Conservation (phyloP, 1,140 invertebrate genomes). For the Tetramorium parvispinum region DNA sequence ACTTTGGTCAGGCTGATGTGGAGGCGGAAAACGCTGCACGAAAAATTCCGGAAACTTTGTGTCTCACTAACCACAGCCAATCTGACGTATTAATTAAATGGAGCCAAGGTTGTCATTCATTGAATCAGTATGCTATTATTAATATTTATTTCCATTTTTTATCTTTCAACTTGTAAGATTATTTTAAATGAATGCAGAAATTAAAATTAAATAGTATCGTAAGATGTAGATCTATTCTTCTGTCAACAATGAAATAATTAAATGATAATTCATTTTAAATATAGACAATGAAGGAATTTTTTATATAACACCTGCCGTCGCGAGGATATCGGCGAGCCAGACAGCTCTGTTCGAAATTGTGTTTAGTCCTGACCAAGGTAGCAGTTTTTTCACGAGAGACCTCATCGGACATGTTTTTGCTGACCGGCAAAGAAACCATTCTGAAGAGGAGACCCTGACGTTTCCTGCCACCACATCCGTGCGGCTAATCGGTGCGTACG, state of each 20-base stretch:
- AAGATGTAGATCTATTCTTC: not conserved
- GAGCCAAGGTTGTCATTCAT: conserved; percentile 71
- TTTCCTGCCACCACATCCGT: conserved; percentile 69
- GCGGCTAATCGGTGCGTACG: conserved; percentile 72
- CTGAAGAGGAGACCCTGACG: not conserved
- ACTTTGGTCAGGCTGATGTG: conserved; percentile 70
- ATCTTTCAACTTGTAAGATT: not conserved
- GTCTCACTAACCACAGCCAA: conserved; percentile 74
- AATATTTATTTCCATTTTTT: not conserved
- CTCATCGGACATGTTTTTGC: conserved; percentile 65
- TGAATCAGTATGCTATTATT: not conserved
- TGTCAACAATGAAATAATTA: not conserved
- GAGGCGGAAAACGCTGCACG: conserved; percentile 42
- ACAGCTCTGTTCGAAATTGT: conserved; percentile 76
- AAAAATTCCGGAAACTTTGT: conserved; percentile 66
- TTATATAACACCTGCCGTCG: conserved; percentile 63
- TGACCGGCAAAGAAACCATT: not conserved
- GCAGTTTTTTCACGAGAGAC: conserved; percentile 68
- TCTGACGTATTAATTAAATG: conserved; percentile 70
- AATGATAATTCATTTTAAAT: not conserved
- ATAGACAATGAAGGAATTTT: conserved; percentile 73
- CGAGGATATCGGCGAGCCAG: conserved; percentile 51
- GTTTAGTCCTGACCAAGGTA: conserved; percentile 69
- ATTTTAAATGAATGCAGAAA: not conserved
- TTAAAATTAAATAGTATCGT: not conserved